Percentiles rank a stretch among this genome's conserved stretches.
These are phyloP conservation scores for Diabrotica undecimpunctata DNA, from an alignment of 1,140 invertebrate species.

Conservation along the genomic window DNA sequence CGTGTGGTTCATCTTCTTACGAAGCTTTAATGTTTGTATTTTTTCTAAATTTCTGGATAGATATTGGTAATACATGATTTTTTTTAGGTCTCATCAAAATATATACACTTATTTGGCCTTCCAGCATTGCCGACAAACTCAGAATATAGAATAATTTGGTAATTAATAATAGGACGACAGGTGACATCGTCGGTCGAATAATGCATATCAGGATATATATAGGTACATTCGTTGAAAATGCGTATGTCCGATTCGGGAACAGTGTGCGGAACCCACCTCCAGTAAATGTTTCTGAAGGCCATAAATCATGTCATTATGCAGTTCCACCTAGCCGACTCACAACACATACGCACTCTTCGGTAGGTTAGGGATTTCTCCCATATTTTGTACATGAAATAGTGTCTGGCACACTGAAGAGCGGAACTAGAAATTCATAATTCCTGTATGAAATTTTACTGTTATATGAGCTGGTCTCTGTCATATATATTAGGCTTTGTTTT, in stretches of 20 bases:
- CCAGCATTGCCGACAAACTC: too few species aligned
- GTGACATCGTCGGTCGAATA: slow-evolving; percentile 32
- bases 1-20: too few species aligned
- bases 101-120: too few species aligned
- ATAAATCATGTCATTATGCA: slow-evolving; percentile 37
- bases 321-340: slow-evolving; percentile 10
- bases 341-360: not conserved
- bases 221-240: slow-evolving; percentile 23
- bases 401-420: too few species aligned
- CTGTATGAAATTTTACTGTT: not conserved
- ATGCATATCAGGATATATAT: slow-evolving; percentile 18
- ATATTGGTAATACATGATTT: too few species aligned
- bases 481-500: too few species aligned
- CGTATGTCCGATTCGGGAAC: slow-evolving; percentile 28
- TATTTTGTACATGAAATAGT: not conserved
- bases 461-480: not conserved
- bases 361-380: not conserved
- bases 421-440: not conserved
- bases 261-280: slow-evolving; percentile 32
- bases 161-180: slow-evolving; percentile 36
- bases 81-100: too few species aligned
- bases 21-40: too few species aligned
- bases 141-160: slow-evolving; percentile 22
- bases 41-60: too few species aligned
- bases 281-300: slow-evolving; percentile 44